A percentile compares a stretch with the other conserved stretches of the same genome.
phyloP scores from a whole-genome alignment of 2,113 vertebrate genomes.

The Leucopsar rothschildi region DNA sequence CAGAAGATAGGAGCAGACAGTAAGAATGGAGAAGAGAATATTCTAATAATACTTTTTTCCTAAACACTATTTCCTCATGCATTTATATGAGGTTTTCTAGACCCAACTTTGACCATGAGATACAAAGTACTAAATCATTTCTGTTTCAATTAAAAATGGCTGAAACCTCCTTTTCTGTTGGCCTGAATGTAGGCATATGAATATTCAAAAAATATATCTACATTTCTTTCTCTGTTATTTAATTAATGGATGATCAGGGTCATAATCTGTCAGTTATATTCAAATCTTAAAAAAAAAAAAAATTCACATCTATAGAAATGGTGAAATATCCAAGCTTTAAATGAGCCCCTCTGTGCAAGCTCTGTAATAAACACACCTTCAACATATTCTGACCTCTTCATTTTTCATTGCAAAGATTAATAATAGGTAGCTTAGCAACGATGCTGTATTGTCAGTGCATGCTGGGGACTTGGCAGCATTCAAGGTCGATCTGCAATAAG shows the following conservation, averaged over 20 bases:
- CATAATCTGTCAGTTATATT: background rate
- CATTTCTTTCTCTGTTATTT: background rate
- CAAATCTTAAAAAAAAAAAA: background rate
- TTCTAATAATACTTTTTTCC: background rate
- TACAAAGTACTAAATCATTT: background rate
- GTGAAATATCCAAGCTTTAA: slow-evolving; percentile 18
- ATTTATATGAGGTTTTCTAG: background rate
- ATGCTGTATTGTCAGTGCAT: slow-evolving; percentile 55
- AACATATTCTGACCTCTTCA: slow-evolving; percentile 58
- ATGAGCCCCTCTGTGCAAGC: slow-evolving; percentile 26
- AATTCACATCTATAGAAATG: background rate
- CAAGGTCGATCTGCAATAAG: slow-evolving; percentile 63
- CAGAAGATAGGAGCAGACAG: background rate
- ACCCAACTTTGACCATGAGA: background rate
- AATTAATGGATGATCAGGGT: background rate
- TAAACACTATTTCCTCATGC: background rate
- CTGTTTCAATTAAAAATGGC: background rate
- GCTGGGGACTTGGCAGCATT: slow-evolving; percentile 62
- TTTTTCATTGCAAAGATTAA: slow-evolving; percentile 69
- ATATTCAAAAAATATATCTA: background rate
- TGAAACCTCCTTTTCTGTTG: background rate
- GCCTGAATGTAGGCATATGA: background rate
- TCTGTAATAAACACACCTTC: slow-evolving; percentile 55
- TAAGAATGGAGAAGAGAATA: background rate
- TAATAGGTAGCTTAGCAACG: slow-evolving; percentile 75